Percentiles rank a stretch among this genome's conserved stretches.
Evolutionary conservation across 2,888 invertebrate genomes (phyloP).

Genomic region (Anarsia innoxiella): DNA sequence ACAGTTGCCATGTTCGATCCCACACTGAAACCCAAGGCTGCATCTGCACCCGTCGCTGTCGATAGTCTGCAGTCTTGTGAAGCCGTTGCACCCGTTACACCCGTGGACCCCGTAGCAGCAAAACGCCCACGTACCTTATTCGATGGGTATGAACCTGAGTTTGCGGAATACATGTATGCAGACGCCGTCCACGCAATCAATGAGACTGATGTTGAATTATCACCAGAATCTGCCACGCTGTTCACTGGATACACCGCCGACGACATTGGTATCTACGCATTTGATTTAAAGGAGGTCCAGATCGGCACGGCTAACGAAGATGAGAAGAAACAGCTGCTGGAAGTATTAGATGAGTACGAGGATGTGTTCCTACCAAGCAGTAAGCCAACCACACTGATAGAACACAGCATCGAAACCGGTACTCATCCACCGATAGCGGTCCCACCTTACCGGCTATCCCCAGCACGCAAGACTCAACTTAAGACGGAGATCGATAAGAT

Average conservation of each 20-base stretch:
- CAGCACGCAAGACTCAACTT: neutral
- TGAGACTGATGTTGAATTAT: neutral
- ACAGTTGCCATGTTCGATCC: neutral
- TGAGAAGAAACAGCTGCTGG: neutral
- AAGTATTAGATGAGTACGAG: conserved; percentile 3
- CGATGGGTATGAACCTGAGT: neutral
- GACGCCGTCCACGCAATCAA: neutral
- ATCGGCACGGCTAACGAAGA: neutral
- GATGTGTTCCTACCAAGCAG: conserved; percentile 10
- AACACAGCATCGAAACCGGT: conserved; percentile 3
- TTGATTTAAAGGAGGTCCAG: neutral
- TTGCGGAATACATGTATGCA: neutral
- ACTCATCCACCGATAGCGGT: conserved; percentile 4
- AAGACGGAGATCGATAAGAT: conserved; percentile 9
- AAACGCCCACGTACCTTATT: neutral
- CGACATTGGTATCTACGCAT: too few species aligned
- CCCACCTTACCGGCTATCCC: conserved; percentile 8
- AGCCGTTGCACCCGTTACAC: neutral
- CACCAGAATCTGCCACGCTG: neutral
- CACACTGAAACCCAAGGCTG: neutral
- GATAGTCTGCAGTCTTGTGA: neutral
- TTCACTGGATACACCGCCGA: neutral
- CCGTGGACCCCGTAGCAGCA: neutral
- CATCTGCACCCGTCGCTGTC: neutral
- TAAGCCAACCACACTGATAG: neutral